Evolutionary conservation across 2,888 invertebrate species (phyloP), one percentile per base, ranked within the genome.

Genomic region (Phyllotreta cruciferae): DNA sequence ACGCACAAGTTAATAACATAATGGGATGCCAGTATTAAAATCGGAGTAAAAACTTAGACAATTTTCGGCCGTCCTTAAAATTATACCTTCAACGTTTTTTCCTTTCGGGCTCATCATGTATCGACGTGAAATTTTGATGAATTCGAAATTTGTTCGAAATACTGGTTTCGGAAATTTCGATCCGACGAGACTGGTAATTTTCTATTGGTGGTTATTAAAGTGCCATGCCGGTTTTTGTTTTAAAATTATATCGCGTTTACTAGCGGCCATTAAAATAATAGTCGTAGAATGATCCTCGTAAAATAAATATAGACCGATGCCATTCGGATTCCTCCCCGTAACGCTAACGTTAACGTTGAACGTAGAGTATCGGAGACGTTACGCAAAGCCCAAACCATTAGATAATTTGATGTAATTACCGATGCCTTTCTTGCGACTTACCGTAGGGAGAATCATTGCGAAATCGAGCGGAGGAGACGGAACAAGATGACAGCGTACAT

Each of bases 401-500:
- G 34, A 35, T 38, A 37, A 52, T 54, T 24, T 69, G 73, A 72
- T 79, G 73, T 79, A 77, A 76, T 78, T 68, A 78, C 77, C 76
- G 73, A 66, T 75, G 74, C 65, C 70, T 78, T 73, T 76, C 71
- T 79, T 79, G 75, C 79, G 76, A 75, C 76, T 82, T 83, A 81
- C 85, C 89, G 93, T 83, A 93, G 98, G 81, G 98, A 98, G 86
- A 98, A 98, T 82, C 98, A 98, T 84, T 97, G 97, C 84, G 98
- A 98, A 84, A 99, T 99, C 81, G 99, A 99, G 83, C 88, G 99
- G 74, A 89, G 98, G 74, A 87, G 99, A 75, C 89, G 99, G 75
- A 98, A 98, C 87, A 99, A 99, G 90, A 99, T 99, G 99, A 98
- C 98, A 75, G 96, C 98, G 73, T 99, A 99, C 85, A 98, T 99